Evolutionary conservation across 2,113 vertebrate species (phyloP).

Genomic region (Xenopus borealis): DNA sequence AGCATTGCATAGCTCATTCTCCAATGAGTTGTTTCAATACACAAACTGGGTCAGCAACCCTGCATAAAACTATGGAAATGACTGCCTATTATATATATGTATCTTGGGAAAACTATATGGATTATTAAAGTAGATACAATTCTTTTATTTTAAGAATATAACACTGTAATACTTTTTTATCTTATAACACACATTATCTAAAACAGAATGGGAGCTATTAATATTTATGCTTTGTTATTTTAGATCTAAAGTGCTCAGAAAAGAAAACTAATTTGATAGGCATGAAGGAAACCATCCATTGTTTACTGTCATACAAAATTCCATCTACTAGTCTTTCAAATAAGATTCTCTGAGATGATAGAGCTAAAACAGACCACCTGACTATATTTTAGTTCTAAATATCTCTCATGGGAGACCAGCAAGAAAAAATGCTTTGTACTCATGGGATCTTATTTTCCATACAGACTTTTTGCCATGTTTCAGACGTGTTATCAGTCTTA

Average conservation of each 20-base stretch:
- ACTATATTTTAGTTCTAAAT: conserved; percentile 55
- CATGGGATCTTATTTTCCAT: conserved; percentile 74
- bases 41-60: no score
- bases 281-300: conserved; percentile 61
- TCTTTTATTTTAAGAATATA: no score
- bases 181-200: no score
- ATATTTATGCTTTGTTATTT: conserved; percentile 4
- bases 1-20: no score
- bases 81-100: no score
- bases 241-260: not conserved
- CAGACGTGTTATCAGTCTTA: conserved; percentile 86
- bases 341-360: conserved; percentile 77
- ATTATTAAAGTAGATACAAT: no score
- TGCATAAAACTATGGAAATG: no score
- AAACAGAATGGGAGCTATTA: not conserved
- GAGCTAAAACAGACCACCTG: conserved; percentile 68
- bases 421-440: conserved; percentile 57
- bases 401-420: conserved; percentile 62
- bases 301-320: conserved; percentile 66
- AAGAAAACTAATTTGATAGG: conserved; percentile 14
- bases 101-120: no score
- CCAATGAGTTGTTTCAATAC: no score
- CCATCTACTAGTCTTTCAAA: conserved; percentile 73
- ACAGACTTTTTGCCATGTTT: conserved; percentile 78
- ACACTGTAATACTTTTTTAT: no score